phyloP scores from a whole-genome alignment of 2,888 invertebrate genomes.

The Andrena camellia region DNA sequence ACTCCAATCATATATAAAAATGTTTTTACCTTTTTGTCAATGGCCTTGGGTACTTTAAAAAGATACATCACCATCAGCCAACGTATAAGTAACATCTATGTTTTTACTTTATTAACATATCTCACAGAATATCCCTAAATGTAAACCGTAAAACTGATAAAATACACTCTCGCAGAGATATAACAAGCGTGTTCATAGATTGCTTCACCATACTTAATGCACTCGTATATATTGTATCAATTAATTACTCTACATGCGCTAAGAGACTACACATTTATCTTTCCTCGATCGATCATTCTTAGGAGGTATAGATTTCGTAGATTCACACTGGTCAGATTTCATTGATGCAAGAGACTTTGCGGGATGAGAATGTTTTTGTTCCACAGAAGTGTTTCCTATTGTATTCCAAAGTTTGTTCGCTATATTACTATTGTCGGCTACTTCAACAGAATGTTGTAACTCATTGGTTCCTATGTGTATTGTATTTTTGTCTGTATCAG shows the following conservation, averaged over 20 bases:
- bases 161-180: constrained; percentile 52
- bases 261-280: constrained; percentile 81
- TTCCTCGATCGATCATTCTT: constrained; percentile 67
- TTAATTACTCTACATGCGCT: constrained; percentile 34
- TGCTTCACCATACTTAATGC: constrained; percentile 35
- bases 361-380: constrained; percentile 34
- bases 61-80: constrained; percentile 79
- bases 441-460: not conserved
- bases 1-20: constrained; percentile 78
- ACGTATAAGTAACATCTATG: constrained; percentile 64
- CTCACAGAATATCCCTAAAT: constrained; percentile 76
- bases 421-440: constrained; percentile 6
- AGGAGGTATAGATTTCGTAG: constrained; percentile 72
- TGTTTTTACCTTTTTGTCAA: constrained; percentile 76
- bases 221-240: constrained; percentile 31
- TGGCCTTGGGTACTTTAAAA: constrained; percentile 59
- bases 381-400: constrained; percentile 16
- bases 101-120: constrained; percentile 80
- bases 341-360: constrained; percentile 37
- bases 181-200: constrained; percentile 31
- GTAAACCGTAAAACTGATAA: constrained; percentile 61
- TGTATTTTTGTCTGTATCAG: constrained; percentile 8
- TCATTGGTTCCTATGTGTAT: not conserved
- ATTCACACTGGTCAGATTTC: constrained; percentile 64
- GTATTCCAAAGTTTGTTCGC: constrained; percentile 17